A percentile compares a stretch with the other conserved stretches of the same genome.
Evolutionary conservation across 2,888 invertebrate species (phyloP).

Genomic region (Pristionchus mayeri): DNA sequence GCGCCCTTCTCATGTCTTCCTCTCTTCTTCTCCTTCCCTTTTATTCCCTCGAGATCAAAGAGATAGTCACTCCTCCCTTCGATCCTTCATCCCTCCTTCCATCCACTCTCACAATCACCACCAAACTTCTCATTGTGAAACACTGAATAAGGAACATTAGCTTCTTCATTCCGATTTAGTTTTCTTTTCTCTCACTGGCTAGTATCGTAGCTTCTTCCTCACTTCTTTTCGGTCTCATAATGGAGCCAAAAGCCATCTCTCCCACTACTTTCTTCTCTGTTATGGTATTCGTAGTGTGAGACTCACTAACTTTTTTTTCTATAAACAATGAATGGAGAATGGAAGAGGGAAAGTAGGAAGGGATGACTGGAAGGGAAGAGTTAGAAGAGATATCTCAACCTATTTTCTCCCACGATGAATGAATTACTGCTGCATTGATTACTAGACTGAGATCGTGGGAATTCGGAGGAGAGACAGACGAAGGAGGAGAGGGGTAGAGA

Average conservation of each 20-base stretch:
- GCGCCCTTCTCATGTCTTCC: not conserved
- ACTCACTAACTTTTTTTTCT: constrained; percentile 25
- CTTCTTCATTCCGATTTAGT: too few species aligned
- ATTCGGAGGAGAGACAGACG: not conserved
- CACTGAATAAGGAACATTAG: too few species aligned
- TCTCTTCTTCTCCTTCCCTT: constrained; percentile 3
- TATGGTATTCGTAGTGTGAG: constrained; percentile 37
- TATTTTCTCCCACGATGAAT: constrained; percentile 1
- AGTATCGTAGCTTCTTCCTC: not conserved
- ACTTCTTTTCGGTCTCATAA: not conserved
- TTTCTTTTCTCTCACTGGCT: too few species aligned
- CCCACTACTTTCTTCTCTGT: constrained; percentile 2
- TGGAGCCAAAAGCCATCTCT: constrained; percentile 14
- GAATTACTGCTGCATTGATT: constrained; percentile 4
- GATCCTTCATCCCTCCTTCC: not conserved
- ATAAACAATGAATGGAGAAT: constrained; percentile 44
- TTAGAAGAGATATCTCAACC: not conserved
- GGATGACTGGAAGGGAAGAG: not conserved
- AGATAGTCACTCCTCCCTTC: not conserved
- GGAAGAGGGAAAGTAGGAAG: constrained; percentile 1
- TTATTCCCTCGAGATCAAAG: not conserved
- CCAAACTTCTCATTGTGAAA: too few species aligned
- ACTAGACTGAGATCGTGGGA: constrained; percentile 1
- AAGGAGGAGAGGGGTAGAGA: not conserved
- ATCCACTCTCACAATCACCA: too few species aligned